A percentile compares a stretch with the other conserved stretches of the same genome.
These are phyloP conservation scores for Lycopodina hypogea DNA, from an alignment of 37 sponge, comb jelly and placozoan species.

Conservation along the genomic window DNA sequence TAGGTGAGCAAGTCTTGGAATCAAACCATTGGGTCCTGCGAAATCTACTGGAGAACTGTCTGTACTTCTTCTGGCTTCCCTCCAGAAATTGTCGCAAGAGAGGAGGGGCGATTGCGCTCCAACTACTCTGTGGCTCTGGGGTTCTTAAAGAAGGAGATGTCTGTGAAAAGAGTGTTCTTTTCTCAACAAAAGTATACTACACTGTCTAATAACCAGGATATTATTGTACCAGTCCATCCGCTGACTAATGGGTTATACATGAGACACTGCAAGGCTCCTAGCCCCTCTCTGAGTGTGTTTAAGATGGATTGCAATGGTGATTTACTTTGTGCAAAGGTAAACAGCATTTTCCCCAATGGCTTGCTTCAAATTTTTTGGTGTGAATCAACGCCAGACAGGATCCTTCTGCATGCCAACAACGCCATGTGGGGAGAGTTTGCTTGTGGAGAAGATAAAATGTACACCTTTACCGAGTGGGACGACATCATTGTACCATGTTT, in stretches of 20 bases:
- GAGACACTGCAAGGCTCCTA: not conserved
- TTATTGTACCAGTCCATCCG: not conserved
- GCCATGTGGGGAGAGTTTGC: not conserved
- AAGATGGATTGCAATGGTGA: not conserved
- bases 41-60: not conserved
- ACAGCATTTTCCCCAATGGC: slow-evolving; percentile 1
- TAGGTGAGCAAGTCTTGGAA: slow-evolving; percentile 9
- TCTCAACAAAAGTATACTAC: not conserved
- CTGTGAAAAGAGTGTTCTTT: not conserved
- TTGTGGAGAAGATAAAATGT: not conserved
- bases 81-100: not conserved
- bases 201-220: too few relatives aligned
- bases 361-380: not conserved
- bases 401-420: slow-evolving; percentile 3
- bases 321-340: not conserved
- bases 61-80: not conserved
- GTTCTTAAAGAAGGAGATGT: not conserved
- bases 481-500: not conserved
- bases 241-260: not conserved
- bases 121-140: not conserved
- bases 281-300: not conserved
- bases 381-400: not conserved
- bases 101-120: not conserved
- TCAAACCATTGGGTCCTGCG: not conserved
- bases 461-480: not conserved